These are phyloP conservation scores for Caenorhabditis sp. DNA, from an alignment of 2,888 invertebrate species.

Conservation along the genomic window DNA sequence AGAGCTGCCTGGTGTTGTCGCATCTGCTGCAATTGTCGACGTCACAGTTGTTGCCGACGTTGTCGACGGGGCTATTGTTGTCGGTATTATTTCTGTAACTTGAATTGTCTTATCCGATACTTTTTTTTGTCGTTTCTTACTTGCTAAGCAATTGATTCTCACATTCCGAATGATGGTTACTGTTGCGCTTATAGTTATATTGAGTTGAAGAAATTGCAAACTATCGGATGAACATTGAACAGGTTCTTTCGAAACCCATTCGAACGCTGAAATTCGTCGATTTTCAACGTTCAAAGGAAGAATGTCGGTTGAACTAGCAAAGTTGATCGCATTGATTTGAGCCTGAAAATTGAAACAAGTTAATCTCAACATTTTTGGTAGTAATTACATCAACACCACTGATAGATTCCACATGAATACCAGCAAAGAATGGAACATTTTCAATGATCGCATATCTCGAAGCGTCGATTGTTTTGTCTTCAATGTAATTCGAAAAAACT, in stretches of 20 bases:
- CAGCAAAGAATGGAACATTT: conserved; percentile 2
- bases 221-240: not conserved
- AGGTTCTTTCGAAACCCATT: not conserved
- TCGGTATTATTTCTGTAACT: not conserved
- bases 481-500: conserved; percentile 15
- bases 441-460: conserved; percentile 30
- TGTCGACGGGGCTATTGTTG: conserved; percentile 5
- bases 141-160: conserved; percentile 16
- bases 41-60: not conserved
- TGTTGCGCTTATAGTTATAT: conserved; percentile 2
- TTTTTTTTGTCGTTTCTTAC: not conserved
- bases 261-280: not conserved
- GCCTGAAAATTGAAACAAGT: not conserved
- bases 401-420: not conserved
- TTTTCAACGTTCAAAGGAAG: not conserved
- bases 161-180: conserved; percentile 13
- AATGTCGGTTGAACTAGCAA: not conserved
- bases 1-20: not conserved
- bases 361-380: too few relatives aligned
- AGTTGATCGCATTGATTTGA: not conserved
- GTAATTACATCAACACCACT: not conserved
- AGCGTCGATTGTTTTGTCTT: conserved; percentile 13
- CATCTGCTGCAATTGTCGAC: not conserved
- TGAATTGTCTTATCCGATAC: too few relatives aligned
- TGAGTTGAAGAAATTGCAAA: conserved; percentile 3